Evolutionary conservation across 2,888 invertebrate genomes (phyloP), one percentile per base, ranked within the genome.

Genomic region (Diaperis boleti): DNA sequence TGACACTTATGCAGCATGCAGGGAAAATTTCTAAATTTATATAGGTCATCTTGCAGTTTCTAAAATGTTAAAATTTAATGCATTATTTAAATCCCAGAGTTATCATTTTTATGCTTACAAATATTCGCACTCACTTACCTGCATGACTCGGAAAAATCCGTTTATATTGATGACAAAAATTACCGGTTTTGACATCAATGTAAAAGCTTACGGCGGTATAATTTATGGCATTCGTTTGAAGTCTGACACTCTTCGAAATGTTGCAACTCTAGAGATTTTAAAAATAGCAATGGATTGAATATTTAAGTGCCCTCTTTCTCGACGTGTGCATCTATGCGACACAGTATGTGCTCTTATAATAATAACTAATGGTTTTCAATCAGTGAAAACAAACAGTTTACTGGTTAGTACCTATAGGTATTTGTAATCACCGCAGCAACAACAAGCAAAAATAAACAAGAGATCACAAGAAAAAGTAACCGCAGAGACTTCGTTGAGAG

Each of bases 281-380:
- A 42, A 42, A 42, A 42, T 42, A 42, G 42, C 3, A 3, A 3
- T 22, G 14, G 15, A 39, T 39, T 39, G 15, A 39, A 42, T 18
- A 42, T 42, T 42, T 18, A 42, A 42, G 42, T 42, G 42, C 42
- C 42, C 11, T n/a, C 42, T 22, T 42, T 42, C 42, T 14, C 11
- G 20, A 42, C 42, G 20, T 42, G 42, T 14, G 15, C 39, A 39
- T 15, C 15, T 1, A 17, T 39, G 39, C 4, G 39, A 15, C 39
- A 39, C 15, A 14, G 14, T 39, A 17, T 39, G 15, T 39, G 39
- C 39, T 39, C 15, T 33, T 11, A 33, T 39, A 39, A 39, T 39
- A 39, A 39, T 13, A 39, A 39, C 39, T 39, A 39, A 39, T 39
- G 39, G 4, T 39, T 39, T 39, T 15, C 39, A 39, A 39, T 39